Base-by-base conservation (phyloP, 2,888 invertebrate genomes). In the Liodrosophila aerea region DNA sequence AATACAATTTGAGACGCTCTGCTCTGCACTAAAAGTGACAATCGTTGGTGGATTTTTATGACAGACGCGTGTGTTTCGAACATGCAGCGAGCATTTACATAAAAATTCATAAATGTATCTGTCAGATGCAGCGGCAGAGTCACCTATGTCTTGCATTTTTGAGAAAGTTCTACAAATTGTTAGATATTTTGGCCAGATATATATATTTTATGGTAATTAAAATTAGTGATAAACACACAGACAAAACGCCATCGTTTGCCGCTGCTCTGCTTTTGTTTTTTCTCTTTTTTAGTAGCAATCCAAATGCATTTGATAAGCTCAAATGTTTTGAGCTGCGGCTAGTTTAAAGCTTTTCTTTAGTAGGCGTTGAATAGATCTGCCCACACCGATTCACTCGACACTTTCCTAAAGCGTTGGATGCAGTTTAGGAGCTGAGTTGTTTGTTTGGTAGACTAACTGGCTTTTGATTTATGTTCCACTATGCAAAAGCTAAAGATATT, bases 71-170 rank as follows among this genome's bases (percentile, higher is more conserved):
- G 76, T 82, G 77, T 70, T 72, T 39, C 54, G 40, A 41, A 22
- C 39, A 51, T 37, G 18, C 46, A 29, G 47, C 46, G 33, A 30
- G 52, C 76, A 78, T 69, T 76, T 62, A 62, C 71, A 78, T 64
- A 64, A 64, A 61, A 76, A 66, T 80, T 72, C 74, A 78, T 78
- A 78, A 83, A 76, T 80, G 69, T 71, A 82, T 76, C 70, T 75
- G 65, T 52, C 64, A 64, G 53, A 60, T 60, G 34, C 47, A 41
- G 27, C 2, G 15, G 11, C 40, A 51, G 30, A 30, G 49, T 54
- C 65, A 65, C 57, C 76, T 65, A 47, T 62, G 62, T 64, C 52
- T 62, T 62, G 61, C 65, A 70, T 57, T 37, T 64, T 75, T 70
- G 63, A 45, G 78, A 78, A 64, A 82, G 71, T 67, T 82, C 82